phyloP scores from a whole-genome alignment of 1,140 invertebrate genomes.

The Pseudomyrmex flavicornis region DNA sequence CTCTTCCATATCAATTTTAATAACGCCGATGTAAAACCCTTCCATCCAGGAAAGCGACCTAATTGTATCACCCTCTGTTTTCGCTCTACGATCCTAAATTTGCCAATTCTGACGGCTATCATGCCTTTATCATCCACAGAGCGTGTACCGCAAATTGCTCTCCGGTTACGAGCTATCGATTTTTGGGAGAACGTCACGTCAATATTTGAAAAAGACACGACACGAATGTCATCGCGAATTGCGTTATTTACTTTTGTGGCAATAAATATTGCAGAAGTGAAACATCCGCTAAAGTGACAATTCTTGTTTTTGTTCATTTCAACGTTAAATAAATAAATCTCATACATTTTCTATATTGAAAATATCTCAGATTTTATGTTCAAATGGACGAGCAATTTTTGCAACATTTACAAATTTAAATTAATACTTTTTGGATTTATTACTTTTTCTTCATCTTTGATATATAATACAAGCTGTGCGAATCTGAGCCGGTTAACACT shows the following conservation, averaged over 20 bases:
- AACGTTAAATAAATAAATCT: not conserved
- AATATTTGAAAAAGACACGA: not conserved
- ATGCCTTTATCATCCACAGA: not conserved
- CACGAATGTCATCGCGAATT: not conserved
- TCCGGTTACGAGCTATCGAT: conserved; percentile 11
- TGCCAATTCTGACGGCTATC: not conserved
- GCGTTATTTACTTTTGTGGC: not conserved
- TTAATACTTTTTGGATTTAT: not conserved
- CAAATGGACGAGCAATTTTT: no score
- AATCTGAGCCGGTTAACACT: not conserved
- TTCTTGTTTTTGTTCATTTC: not conserved
- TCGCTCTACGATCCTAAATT: not conserved
- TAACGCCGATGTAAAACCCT: conserved; percentile 35
- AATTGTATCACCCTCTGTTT: conserved; percentile 16
- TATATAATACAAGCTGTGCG: not conserved
- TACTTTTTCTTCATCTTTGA: not conserved
- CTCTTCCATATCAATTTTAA: conserved; percentile 22
- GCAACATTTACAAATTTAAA: no score
- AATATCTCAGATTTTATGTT: no score
- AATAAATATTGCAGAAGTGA: not conserved
- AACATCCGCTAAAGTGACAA: not conserved
- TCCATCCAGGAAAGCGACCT: conserved; percentile 28
- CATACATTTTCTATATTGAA: no score
- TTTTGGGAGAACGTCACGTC: not conserved
- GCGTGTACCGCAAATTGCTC: not conserved